Evolutionary conservation across 2,113 vertebrate genomes (phyloP).

Genomic region (Saccopteryx leptura): DNA sequence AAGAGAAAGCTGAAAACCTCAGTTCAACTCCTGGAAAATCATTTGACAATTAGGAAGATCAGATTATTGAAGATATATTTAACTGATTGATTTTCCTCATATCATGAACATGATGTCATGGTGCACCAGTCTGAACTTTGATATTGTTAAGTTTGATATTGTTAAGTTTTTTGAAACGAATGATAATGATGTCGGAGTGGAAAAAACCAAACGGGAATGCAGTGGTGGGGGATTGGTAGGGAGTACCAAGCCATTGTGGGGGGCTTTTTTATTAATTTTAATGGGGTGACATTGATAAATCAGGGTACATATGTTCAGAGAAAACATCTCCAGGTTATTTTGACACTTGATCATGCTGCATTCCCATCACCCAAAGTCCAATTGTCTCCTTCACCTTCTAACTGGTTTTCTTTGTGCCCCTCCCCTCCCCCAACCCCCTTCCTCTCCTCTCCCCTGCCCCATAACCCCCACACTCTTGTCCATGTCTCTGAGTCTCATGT

Average conservation of each 20-base stretch:
- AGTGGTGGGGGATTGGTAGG: neutral
- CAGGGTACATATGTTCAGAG: too few species aligned
- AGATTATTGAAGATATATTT: neutral
- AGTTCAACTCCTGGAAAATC: neutral
- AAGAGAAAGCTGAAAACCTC: constrained; percentile 39
- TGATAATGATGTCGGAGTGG: neutral
- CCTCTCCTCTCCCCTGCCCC: too few species aligned
- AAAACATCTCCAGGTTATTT: too few species aligned
- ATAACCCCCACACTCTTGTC: too few species aligned
- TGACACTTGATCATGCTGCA: too few species aligned
- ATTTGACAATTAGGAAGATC: constrained; percentile 43
- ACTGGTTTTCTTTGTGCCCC: too few species aligned
- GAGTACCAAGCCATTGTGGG: neutral
- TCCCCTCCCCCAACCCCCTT: too few species aligned
- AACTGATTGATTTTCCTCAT: constrained; percentile 36
- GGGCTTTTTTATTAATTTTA: neutral
- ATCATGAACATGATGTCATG: neutral
- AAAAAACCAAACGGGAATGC: neutral
- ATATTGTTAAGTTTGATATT: constrained; percentile 17
- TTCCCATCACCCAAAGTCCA: too few species aligned
- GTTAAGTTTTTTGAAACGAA: constrained; percentile 55
- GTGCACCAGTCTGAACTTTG: neutral
- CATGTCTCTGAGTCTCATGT: too few species aligned
- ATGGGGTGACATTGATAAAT: too few species aligned
- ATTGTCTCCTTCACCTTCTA: too few species aligned